phyloP scores from a whole-genome alignment of 2,113 vertebrate species.

The Daboia siamensis region DNA sequence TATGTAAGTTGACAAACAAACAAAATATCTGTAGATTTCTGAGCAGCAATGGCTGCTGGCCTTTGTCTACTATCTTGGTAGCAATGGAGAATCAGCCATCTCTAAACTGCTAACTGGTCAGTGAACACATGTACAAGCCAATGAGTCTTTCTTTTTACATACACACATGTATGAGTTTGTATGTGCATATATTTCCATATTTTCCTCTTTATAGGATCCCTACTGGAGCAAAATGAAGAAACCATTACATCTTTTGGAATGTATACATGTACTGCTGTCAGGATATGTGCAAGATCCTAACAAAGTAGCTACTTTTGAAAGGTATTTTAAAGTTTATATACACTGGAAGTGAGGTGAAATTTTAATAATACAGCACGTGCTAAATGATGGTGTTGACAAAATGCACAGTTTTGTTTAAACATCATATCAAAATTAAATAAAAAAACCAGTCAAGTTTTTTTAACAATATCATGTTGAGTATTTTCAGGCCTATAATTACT shows the following conservation, averaged over 20 bases:
- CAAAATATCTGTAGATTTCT: neutral
- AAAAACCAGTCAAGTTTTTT: neutral
- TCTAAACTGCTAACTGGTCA: neutral
- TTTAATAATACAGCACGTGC: neutral
- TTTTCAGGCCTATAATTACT: neutral
- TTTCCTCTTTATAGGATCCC: conserved; percentile 77
- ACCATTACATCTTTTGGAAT: conserved; percentile 91
- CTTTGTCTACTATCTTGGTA: neutral
- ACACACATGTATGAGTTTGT: neutral
- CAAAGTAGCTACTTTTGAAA: conserved; percentile 83
- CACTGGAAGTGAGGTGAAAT: neutral
- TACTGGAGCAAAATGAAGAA: conserved; percentile 92
- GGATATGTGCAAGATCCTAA: conserved; percentile 88
- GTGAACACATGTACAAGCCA: neutral
- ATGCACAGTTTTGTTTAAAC: neutral
- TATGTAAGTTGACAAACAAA: neutral
- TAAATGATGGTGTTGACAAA: neutral
- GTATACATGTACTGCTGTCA: conserved; percentile 86
- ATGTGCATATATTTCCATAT: neutral
- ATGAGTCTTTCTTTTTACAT: neutral
- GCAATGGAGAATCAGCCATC: neutral
- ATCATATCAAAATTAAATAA: neutral
- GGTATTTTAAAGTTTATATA: conserved; percentile 56
- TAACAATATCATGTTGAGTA: neutral
- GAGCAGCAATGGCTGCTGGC: neutral